Percentiles rank a stretch among this genome's conserved stretches.
phyloP scores from a whole-genome alignment of 2,888 invertebrate species.

The Busseola fusca region DNA sequence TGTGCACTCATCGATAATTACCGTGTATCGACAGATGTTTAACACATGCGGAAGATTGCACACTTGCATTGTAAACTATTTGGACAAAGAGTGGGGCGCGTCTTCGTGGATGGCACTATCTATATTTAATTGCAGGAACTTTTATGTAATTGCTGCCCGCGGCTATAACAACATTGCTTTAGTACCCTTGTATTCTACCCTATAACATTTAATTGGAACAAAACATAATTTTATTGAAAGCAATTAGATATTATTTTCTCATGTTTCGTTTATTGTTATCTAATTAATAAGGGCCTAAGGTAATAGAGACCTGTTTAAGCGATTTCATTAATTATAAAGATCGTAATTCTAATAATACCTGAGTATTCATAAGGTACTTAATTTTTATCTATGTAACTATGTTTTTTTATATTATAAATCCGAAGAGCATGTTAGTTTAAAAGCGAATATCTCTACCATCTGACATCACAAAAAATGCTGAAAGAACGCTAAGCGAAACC shows the following conservation, averaged over 20 bases:
- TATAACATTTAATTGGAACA: slow-evolving; percentile 2
- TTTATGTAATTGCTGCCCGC: background rate
- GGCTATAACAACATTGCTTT: slow-evolving; percentile 1
- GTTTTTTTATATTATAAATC: too few relatives aligned
- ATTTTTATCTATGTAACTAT: background rate
- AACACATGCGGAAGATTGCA: too few relatives aligned
- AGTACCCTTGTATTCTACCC: background rate
- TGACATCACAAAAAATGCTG: too few relatives aligned
- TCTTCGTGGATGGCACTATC: too few relatives aligned
- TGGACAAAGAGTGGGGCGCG: too few relatives aligned
- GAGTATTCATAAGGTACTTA: background rate
- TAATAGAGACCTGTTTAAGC: background rate
- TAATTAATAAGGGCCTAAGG: background rate
- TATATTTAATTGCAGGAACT: background rate
- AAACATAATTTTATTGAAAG: background rate
- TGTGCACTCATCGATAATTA: too few relatives aligned
- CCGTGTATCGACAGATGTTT: too few relatives aligned
- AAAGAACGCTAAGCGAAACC: too few relatives aligned
- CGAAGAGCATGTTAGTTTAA: too few relatives aligned
- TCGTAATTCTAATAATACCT: background rate
- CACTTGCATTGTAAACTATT: too few relatives aligned
- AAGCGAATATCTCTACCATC: too few relatives aligned
- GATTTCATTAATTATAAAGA: background rate
- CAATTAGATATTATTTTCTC: background rate
- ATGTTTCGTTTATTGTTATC: background rate